Evolutionary conservation across 2,888 invertebrate species (phyloP), one percentile per base, ranked within the genome.

Genomic region (Thera obeliscata): DNA sequence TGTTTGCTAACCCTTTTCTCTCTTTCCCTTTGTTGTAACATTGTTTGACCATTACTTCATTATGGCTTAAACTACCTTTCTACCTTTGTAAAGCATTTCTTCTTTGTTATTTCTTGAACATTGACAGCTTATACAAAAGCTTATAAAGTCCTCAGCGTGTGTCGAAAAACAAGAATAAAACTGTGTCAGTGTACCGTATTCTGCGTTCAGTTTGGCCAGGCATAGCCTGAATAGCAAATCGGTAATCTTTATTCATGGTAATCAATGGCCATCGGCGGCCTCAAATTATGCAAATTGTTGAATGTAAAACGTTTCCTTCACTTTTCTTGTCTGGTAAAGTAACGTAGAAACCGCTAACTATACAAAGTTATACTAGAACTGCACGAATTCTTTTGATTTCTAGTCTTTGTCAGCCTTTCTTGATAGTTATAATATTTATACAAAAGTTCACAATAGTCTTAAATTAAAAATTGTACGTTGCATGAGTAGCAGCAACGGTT

Each of bases 151-250:
- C 56, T 60, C 48, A 49, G 48, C 41, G 2, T 41, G 64, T 57
- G 60, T 64, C n/a, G 43, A 48, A 69, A 61, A 65, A 57, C 58
- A 61, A 55, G 52, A 56, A 43, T 56, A 70, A 70, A 82, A 75
- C 75, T 77, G 69, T 78, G 81, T 67, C 80, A 72, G 73, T 76
- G 69, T 80, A 81, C 79, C 76, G 82, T 81, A 76, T 77, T 76
- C 76, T 66, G 75, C 73, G 71, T 74, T 72, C 59, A 68, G 70
- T 73, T 75, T 50, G 69, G 61, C 61, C 71, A 72, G 61, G 64
- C 72, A 70, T 70, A 78, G 69, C 71, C 76, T 76, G 76, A 79
- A 78, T 81, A 81, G 72, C 70, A 64, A 75, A 78, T 78, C 74
- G 74, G 73, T 74, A 72, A 77, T 80, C 69, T 76, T 76, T 78